A percentile compares a stretch with the other conserved stretches of the same genome.
These are phyloP conservation scores for Regulus satrapa DNA, from an alignment of 2,113 vertebrate genomes.

Conservation along the genomic window DNA sequence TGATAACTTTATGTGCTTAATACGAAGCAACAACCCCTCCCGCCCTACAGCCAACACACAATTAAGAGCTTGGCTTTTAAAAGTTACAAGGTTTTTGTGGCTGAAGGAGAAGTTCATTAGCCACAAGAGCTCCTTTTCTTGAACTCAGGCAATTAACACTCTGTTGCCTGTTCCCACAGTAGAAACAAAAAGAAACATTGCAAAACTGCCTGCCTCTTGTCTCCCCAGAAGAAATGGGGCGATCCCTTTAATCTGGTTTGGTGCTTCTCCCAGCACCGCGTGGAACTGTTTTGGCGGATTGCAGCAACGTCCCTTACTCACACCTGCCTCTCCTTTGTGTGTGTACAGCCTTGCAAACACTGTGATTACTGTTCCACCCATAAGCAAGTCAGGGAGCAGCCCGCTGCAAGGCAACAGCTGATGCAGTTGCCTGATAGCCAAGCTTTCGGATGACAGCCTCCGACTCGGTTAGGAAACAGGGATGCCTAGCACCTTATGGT, in stretches of 20 bases:
- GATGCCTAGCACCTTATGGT: background rate
- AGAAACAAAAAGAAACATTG: constrained; percentile 19
- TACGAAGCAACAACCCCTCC: background rate
- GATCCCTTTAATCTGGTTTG: constrained; percentile 59
- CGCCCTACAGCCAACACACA: background rate
- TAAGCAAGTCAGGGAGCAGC: background rate
- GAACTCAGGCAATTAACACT: background rate
- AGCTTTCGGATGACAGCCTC: background rate
- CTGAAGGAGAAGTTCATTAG: constrained; percentile 21
- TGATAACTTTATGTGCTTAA: background rate
- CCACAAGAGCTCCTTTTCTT: constrained; percentile 29
- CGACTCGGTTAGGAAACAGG: background rate
- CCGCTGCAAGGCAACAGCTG: background rate
- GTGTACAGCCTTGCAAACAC: background rate
- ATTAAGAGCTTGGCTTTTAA: background rate
- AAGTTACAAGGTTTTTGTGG: background rate
- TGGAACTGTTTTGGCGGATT: constrained; percentile 15
- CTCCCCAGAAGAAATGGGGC: constrained; percentile 15
- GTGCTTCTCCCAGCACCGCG: background rate
- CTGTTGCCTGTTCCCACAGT: constrained; percentile 57
- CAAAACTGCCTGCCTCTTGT: constrained; percentile 1
- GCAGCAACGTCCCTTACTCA: constrained; percentile 55
- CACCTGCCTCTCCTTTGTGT: background rate
- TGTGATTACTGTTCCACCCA: constrained; percentile 21
- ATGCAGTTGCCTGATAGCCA: background rate